phyloP scores from a whole-genome alignment of 35 echinoderm and acorn worm genomes.

The Ophioderma brevispina region DNA sequence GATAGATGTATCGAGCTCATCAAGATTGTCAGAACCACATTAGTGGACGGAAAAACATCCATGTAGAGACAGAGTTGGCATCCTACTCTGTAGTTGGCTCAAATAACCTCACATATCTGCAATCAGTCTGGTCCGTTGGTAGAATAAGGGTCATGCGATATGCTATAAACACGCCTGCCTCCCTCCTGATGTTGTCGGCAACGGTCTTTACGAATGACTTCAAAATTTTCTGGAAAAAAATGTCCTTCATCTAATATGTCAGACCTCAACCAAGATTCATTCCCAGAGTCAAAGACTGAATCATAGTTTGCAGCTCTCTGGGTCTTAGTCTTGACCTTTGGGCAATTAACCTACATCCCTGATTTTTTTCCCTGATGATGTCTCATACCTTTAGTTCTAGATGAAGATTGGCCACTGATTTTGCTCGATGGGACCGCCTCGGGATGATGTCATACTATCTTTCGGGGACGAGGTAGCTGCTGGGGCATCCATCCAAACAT shows the following conservation, averaged over 20 bases:
- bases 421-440: background rate
- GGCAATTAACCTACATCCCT: background rate
- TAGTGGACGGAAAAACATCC: constrained; percentile 19
- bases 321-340: constrained; percentile 35
- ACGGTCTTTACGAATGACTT: constrained; percentile 38
- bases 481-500: background rate
- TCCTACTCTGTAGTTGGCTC: constrained; percentile 25
- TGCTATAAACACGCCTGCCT: constrained; percentile 55
- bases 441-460: background rate
- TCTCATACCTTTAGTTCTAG: background rate
- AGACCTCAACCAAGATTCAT: constrained; percentile 40
- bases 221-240: constrained; percentile 37
- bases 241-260: constrained; percentile 26
- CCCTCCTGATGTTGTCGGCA: background rate
- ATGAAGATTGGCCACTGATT: background rate
- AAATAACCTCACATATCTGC: background rate
- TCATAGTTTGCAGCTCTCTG: constrained; percentile 16
- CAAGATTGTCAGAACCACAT: constrained; percentile 15
- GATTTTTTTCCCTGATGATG: too few species aligned
- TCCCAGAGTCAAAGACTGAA: too few species aligned
- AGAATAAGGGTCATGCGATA: constrained; percentile 2
- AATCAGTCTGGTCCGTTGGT: background rate
- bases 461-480: background rate
- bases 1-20: background rate
- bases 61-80: constrained; percentile 40